Percentiles rank a stretch among this genome's conserved stretches.
These are phyloP conservation scores for Bugula neritina DNA, from an alignment of 2,888 invertebrate genomes.

Conservation along the genomic window DNA sequence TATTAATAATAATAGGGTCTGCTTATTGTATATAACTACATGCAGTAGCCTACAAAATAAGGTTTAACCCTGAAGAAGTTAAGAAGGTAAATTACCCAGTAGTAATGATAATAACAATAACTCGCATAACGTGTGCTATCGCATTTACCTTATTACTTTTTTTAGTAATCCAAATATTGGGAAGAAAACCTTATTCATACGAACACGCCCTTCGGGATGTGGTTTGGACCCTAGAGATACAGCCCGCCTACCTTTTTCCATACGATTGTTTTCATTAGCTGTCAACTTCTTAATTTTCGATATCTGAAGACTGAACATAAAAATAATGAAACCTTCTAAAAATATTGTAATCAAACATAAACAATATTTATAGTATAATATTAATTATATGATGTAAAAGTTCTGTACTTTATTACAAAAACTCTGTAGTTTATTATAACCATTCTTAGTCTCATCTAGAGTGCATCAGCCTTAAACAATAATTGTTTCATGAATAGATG, in stretches of 20 bases:
- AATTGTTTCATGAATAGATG: no score
- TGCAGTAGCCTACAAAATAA: neutral
- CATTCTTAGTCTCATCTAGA: no score
- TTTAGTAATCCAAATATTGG: no score
- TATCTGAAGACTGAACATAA: conserved; percentile 32
- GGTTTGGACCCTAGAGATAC: conserved; percentile 60
- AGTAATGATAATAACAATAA: no score
- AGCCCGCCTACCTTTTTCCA: conserved; percentile 59
- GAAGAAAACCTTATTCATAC: neutral
- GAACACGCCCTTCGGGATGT: conserved; percentile 59
- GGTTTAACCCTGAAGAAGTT: neutral
- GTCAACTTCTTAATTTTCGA: conserved; percentile 70
- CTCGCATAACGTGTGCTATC: no score
- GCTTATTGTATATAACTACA: neutral
- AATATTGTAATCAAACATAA: no score
- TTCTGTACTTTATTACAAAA: no score
- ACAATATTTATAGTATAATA: no score
- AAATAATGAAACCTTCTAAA: neutral
- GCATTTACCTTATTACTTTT: no score
- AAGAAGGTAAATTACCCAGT: neutral
- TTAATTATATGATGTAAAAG: no score
- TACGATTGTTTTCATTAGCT: conserved; percentile 64
- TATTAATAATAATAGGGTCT: neutral
- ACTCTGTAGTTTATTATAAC: no score
- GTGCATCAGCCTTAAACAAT: no score